Percentiles rank a stretch among this genome's conserved stretches.
These are phyloP conservation scores for Molanna angustata DNA, from an alignment of 2,888 invertebrate species.

Conservation along the genomic window DNA sequence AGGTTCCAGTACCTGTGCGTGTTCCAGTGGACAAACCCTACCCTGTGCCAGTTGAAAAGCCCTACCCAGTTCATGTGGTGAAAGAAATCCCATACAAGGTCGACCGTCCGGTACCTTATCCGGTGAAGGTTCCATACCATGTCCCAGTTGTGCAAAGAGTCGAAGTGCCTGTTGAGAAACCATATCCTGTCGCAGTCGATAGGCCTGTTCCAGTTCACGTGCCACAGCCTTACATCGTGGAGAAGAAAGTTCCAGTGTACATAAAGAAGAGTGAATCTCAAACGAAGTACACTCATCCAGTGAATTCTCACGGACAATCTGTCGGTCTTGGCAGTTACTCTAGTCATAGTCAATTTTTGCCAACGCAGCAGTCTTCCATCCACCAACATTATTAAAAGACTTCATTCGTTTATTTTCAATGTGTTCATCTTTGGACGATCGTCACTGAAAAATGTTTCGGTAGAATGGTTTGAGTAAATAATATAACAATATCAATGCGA, in stretches of 20 bases:
- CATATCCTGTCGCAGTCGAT: slow-evolving; percentile 30
- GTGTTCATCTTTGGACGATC: too few species aligned
- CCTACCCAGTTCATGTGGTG: slow-evolving; percentile 24
- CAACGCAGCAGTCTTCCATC: too few species aligned
- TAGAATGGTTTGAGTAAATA: too few species aligned
- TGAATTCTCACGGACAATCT: too few species aligned
- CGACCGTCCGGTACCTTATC: slow-evolving; percentile 28
- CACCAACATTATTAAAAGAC: too few species aligned
- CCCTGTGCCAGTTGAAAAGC: slow-evolving; percentile 22
- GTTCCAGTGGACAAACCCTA: slow-evolving; percentile 39
- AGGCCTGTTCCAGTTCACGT: slow-evolving; percentile 25
- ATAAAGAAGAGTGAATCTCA: slow-evolving; percentile 19
- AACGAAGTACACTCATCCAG: too few species aligned
- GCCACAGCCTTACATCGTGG: slow-evolving; percentile 30
- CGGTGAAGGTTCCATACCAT: slow-evolving; percentile 29
- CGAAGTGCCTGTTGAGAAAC: slow-evolving; percentile 29
- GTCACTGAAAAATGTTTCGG: too few species aligned
- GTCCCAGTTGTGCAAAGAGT: slow-evolving; percentile 30
- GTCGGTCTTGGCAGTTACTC: too few species aligned
- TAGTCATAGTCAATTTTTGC: too few species aligned
- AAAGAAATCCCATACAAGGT: slow-evolving; percentile 25
- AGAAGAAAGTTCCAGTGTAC: slow-evolving; percentile 28
- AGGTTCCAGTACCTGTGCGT: slow-evolving; percentile 47
- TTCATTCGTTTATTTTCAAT: too few species aligned
- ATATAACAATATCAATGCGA: too few species aligned